Evolutionary conservation across 1,140 invertebrate genomes (phyloP).

Genomic region (Cyclargus thomasi): DNA sequence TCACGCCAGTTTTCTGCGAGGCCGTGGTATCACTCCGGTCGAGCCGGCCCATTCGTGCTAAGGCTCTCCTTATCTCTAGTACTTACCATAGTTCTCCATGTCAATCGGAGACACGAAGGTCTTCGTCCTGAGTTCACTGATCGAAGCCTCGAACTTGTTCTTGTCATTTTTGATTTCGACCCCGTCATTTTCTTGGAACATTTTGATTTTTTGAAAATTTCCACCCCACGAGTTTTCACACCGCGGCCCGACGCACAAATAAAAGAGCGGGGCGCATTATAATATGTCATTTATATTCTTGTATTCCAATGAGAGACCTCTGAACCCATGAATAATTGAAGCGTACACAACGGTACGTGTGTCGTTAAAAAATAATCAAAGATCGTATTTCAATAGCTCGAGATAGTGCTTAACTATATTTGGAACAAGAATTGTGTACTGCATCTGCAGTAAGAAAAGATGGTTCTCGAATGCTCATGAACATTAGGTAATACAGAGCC

Average conservation of each 20-base stretch:
- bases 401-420: background rate
- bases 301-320: constrained; percentile 54
- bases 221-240: background rate
- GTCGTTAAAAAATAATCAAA: background rate
- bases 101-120: constrained; percentile 50
- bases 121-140: constrained; percentile 59
- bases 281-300: constrained; percentile 39
- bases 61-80: background rate
- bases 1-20: no score
- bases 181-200: constrained; percentile 49
- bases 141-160: constrained; percentile 59
- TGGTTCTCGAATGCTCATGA: no score
- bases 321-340: constrained; percentile 60
- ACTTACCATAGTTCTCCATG: constrained; percentile 55
- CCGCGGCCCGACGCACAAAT: background rate
- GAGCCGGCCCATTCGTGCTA: no score
- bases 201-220: constrained; percentile 31
- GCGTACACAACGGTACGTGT: constrained; percentile 33
- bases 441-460: no score
- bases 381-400: background rate
- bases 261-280: background rate
- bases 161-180: constrained; percentile 39
- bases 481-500: no score
- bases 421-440: background rate
- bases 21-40: no score